Conservation (phyloP, 1,140 invertebrate genomes). For the Meloidogyne exigua region DNA sequence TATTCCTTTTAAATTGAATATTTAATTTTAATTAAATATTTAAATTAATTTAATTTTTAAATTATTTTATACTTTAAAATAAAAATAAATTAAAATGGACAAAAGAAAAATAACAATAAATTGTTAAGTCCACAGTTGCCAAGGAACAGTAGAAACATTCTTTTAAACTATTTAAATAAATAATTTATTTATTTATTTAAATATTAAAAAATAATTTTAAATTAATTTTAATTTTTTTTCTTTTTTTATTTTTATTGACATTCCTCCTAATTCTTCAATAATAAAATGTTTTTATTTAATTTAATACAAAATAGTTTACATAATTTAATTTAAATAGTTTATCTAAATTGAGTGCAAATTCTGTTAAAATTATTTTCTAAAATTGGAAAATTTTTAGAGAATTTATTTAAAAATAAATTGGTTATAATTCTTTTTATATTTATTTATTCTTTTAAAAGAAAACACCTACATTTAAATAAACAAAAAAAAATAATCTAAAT, state of each 20-base stretch:
- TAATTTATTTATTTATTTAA: background rate
- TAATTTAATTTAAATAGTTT: background rate
- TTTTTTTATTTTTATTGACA: background rate
- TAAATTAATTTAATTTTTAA: no score
- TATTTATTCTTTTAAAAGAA: no score
- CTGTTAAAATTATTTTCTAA: background rate
- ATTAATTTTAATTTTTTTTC: background rate
- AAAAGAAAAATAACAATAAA: no score
- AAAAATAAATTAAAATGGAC: no score
- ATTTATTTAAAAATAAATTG: background rate
- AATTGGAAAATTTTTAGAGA: background rate
- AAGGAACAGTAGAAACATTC: background rate
- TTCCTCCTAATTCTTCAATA: no score
- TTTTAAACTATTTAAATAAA: background rate
- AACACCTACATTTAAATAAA: background rate
- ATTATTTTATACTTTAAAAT: no score
- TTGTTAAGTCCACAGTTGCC: background rate
- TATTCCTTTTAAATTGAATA: no score
- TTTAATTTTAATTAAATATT: no score
- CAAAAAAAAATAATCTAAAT: background rate
- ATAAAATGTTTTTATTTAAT: background rate
- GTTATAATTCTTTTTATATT: no score
- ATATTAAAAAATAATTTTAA: background rate
- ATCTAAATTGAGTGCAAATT: background rate
- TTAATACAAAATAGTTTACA: background rate